Evolutionary conservation across 2,113 vertebrate genomes (phyloP).

Genomic region (Psilopogon haemacephalus): DNA sequence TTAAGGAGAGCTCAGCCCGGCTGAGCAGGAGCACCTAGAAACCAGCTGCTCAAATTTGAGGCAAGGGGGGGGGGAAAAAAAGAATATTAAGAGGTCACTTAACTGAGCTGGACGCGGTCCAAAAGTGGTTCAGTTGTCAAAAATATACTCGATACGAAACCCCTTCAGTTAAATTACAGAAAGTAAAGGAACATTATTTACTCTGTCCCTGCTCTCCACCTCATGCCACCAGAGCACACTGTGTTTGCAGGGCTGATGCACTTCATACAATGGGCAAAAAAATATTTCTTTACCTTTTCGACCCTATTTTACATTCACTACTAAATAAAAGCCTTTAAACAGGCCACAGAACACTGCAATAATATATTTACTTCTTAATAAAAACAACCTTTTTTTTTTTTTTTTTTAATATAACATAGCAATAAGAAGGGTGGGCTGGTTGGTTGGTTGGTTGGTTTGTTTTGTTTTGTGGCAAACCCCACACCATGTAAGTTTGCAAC

Average conservation of each 20-base stretch:
- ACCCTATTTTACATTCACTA: slow-evolving; percentile 75
- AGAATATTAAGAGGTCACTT: slow-evolving; percentile 27
- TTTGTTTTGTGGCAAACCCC: slow-evolving; percentile 66
- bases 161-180: background rate
- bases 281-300: slow-evolving; percentile 41
- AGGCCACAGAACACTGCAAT: slow-evolving; percentile 81
- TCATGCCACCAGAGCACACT: slow-evolving; percentile 15
- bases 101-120: slow-evolving; percentile 11
- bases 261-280: slow-evolving; percentile 60
- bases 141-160: background rate
- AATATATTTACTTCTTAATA: slow-evolving; percentile 77
- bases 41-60: background rate
- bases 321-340: slow-evolving; percentile 77
- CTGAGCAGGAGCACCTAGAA: slow-evolving; percentile 44
- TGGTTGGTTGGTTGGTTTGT: background rate
- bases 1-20: slow-evolving; percentile 60
- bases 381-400: slow-evolving; percentile 52
- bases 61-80: background rate
- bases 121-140: slow-evolving; percentile 38
- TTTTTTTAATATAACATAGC: slow-evolving; percentile 56
- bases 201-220: slow-evolving; percentile 33
- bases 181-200: slow-evolving; percentile 13
- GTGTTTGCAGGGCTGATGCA: slow-evolving; percentile 36
- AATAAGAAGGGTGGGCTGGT: slow-evolving; percentile 66
- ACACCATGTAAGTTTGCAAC: slow-evolving; percentile 60